Base-by-base conservation (phyloP, 1,140 invertebrate genomes). In the Zaprionus nigranus region DNA sequence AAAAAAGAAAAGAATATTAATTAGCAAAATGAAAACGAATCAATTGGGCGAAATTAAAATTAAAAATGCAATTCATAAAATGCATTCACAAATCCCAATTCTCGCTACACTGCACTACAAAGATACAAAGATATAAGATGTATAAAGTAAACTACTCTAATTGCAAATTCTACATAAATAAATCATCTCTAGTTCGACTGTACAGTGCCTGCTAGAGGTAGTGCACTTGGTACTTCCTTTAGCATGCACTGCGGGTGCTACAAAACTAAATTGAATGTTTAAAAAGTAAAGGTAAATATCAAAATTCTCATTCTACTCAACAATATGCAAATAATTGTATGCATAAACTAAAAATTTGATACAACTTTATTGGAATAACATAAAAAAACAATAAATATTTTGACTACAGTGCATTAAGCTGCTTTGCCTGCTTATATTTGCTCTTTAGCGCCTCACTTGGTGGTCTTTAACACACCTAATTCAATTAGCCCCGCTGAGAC, bases 1-100 rank as follows among this genome's bases (percentile, higher is more conserved):
- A 87, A 81, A 86, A 90, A 76, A 90, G 85, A 90, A 59, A 75
- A 90, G 81, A 79, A 86, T 64, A 90, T 90, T 90, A 90, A 90
- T 90, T 90, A 90, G 86, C 84, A 81, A 87, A 87, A 81, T 73
- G 59, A 84, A 78, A 87, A 61, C 30, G 28, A 61, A 81, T 58
- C 24, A 64, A 54, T 67, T 54, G 34, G 6, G 59, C 71, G 0
- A 82, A 54, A 46, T 6, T 38, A 51, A 51, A 61, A 61, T 28
- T 26, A 30, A 57, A 49, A 61, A 40, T 43, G 30, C 26, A 63
- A 63, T 12, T 34, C 20, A 34, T 34, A 66, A 63, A 63, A 51
- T 20, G 38, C 59, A 46, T 13, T 38, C 20, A 12, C 62, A 24
- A 51, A 51, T 51, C 46, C 46, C 46, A 51, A 51, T 51, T 22